A percentile compares a stretch with the other conserved stretches of the same genome.
Evolutionary conservation across 2,888 invertebrate genomes (phyloP).

Genomic region (Apamea anceps): DNA sequence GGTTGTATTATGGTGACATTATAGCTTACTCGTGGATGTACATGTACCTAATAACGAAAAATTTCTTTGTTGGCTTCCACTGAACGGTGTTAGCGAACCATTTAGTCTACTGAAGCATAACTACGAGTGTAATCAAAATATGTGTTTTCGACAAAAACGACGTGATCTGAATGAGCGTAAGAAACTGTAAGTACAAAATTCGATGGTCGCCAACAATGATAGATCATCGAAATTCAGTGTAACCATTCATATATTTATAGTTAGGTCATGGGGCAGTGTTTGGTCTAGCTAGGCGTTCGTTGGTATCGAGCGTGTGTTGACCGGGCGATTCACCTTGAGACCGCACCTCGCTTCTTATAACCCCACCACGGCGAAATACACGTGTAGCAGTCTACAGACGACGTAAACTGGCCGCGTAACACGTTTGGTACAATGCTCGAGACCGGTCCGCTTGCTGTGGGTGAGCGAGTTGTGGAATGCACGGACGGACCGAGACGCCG

Average conservation of each 20-base stretch:
- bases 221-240: constrained; percentile 75
- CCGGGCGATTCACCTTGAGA: constrained; percentile 89
- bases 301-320: constrained; percentile 86
- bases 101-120: constrained; percentile 20
- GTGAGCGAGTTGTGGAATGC: constrained; percentile 90
- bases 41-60: constrained; percentile 66
- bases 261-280: constrained; percentile 84
- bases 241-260: constrained; percentile 78
- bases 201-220: constrained; percentile 67
- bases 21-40: constrained; percentile 65
- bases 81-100: constrained; percentile 28
- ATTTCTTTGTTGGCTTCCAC: constrained; percentile 60
- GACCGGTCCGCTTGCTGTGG: constrained; percentile 89
- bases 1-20: constrained; percentile 70
- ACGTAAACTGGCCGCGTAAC: constrained; percentile 79
- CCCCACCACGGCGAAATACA: constrained; percentile 74
- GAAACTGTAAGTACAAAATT: constrained; percentile 19
- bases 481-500: constrained; percentile 84
- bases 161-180: constrained; percentile 28
- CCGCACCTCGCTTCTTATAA: constrained; percentile 85
- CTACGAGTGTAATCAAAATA: constrained; percentile 28
- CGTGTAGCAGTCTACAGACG: constrained; percentile 73
- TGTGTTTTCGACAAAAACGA: constrained; percentile 19
- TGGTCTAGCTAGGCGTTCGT: constrained; percentile 88
- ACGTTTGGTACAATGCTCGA: constrained; percentile 87